Evolutionary conservation across 2,113 vertebrate genomes (phyloP).

Genomic region (Protobothrops flavoviridis): DNA sequence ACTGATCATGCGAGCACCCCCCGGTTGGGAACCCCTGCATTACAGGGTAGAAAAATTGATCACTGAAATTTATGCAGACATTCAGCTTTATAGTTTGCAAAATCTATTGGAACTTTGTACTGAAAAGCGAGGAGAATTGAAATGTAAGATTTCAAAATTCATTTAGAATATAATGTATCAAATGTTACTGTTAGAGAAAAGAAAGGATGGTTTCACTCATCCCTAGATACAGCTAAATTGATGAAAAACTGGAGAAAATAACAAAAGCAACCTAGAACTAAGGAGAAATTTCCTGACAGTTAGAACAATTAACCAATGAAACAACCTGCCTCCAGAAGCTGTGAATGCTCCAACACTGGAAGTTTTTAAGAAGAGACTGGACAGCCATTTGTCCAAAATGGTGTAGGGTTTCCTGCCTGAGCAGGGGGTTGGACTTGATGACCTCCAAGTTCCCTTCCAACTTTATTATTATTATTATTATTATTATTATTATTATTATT

Average conservation of each 20-base stretch:
- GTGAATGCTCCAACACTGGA: too few relatives aligned
- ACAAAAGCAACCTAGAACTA: neutral
- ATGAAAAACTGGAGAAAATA: neutral
- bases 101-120: neutral
- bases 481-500: too few relatives aligned
- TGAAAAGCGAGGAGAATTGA: neutral
- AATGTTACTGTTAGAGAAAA: neutral
- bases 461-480: too few relatives aligned
- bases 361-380: too few relatives aligned
- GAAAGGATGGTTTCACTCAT: neutral
- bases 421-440: too few relatives aligned
- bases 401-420: too few relatives aligned
- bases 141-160: neutral
- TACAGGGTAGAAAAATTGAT: neutral
- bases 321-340: too few relatives aligned
- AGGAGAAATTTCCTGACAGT: too few relatives aligned
- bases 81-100: neutral
- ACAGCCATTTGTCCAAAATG: too few relatives aligned
- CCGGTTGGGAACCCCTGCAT: too few relatives aligned
- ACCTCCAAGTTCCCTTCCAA: too few relatives aligned
- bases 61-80: neutral
- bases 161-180: neutral
- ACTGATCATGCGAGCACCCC: accelerated
- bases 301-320: too few relatives aligned
- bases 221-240: neutral